Percentiles rank a stretch among this genome's conserved stretches.
Evolutionary conservation across 2,113 vertebrate genomes (phyloP).

Genomic region (Ailuropoda melanoleuca): DNA sequence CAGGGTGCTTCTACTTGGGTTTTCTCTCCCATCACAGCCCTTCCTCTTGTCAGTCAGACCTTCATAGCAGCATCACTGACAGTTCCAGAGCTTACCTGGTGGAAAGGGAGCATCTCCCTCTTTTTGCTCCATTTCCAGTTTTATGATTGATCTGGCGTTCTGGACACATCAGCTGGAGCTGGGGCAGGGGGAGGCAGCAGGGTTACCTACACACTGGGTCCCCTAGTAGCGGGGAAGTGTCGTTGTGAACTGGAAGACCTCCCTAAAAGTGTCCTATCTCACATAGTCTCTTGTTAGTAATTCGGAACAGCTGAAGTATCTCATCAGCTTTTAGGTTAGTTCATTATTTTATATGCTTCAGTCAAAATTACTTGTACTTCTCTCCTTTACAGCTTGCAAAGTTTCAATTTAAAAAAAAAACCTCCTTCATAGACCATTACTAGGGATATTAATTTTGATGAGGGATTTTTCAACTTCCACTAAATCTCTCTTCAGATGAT

Average conservation of each 20-base stretch:
- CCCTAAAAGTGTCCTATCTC: not conserved
- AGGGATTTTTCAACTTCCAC: constrained; percentile 57
- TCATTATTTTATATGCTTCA: constrained; percentile 26
- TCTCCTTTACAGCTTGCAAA: constrained; percentile 40
- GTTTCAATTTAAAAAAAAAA: constrained; percentile 21
- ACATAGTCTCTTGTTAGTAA: not conserved
- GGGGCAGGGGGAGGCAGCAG: too few species aligned
- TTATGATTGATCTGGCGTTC: not conserved
- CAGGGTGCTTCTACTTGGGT: not conserved
- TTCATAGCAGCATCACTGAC: not conserved
- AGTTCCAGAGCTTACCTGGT: not conserved
- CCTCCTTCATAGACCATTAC: constrained; percentile 55
- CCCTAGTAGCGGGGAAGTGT: too few species aligned
- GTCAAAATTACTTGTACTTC: constrained; percentile 42
- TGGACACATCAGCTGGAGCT: accelerated
- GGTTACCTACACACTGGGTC: accelerated
- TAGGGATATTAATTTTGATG: constrained; percentile 70
- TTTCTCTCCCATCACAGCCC: not conserved
- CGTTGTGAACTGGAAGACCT: not conserved
- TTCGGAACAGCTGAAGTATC: not conserved
- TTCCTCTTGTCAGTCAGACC: not conserved
- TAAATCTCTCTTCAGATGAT: constrained; percentile 68
- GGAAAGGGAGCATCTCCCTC: not conserved
- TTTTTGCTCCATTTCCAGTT: not conserved
- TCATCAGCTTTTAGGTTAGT: constrained; percentile 8